phyloP scores from a whole-genome alignment of 2,888 invertebrate species.

The Mythimna pallens region DNA sequence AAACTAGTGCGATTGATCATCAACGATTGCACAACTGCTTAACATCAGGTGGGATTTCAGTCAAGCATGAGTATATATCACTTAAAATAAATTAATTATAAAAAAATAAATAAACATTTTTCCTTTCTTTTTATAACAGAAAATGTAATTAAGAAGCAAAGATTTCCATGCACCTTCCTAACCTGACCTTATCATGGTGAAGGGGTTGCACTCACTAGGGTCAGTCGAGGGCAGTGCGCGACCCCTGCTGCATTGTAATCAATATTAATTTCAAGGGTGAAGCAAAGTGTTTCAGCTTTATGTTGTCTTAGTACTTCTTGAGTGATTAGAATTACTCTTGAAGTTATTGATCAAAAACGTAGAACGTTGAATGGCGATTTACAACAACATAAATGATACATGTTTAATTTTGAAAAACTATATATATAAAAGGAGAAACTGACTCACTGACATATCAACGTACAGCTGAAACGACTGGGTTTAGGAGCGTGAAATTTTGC shows the following conservation, averaged over 20 bases:
- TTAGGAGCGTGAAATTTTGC: too few species aligned
- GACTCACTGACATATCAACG: too few species aligned
- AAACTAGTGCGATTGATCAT: too few species aligned
- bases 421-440: too few species aligned
- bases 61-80: too few species aligned
- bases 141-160: constrained; percentile 6
- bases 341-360: not conserved
- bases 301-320: not conserved
- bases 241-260: constrained; percentile 54
- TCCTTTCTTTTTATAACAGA: not conserved
- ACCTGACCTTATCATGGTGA: constrained; percentile 29
- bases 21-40: too few species aligned
- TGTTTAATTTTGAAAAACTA: too few species aligned
- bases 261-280: constrained; percentile 49
- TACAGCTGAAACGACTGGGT: too few species aligned
- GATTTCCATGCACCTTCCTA: constrained; percentile 12
- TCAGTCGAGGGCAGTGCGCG: constrained; percentile 56
- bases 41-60: too few species aligned
- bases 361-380: not conserved
- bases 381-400: not conserved
- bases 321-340: not conserved
- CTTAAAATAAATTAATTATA: too few species aligned
- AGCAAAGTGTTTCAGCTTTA: constrained; percentile 19
- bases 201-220: constrained; percentile 65
- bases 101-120: too few species aligned